A percentile compares a stretch with the other conserved stretches of the same genome.
These are phyloP conservation scores for Eupithecia subumbrata DNA, from an alignment of 2,888 invertebrate genomes.

Conservation along the genomic window DNA sequence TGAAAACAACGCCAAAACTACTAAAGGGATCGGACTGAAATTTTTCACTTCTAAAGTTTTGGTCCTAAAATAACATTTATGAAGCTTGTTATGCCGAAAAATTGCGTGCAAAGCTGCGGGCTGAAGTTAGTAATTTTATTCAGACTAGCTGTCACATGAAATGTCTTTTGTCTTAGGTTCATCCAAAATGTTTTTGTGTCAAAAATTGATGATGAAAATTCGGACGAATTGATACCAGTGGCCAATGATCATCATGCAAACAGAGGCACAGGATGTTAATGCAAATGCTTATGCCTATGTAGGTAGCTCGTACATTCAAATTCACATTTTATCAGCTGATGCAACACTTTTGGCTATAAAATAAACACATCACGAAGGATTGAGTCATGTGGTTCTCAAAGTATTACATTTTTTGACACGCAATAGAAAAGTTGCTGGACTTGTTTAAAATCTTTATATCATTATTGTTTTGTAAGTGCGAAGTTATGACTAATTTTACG, in stretches of 20 bases:
- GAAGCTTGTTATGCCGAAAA: background rate
- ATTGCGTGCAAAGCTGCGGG: background rate
- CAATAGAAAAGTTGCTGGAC: slow-evolving; percentile 20
- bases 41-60: background rate
- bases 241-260: background rate
- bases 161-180: background rate
- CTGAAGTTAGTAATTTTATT: background rate
- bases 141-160: background rate
- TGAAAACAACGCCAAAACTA: background rate
- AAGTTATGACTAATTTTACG: slow-evolving; percentile 5
- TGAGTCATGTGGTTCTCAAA: slow-evolving; percentile 13
- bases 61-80: background rate
- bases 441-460: slow-evolving; percentile 14
- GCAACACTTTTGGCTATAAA: slow-evolving; percentile 36
- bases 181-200: too few species aligned
- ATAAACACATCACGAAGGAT: slow-evolving; percentile 33
- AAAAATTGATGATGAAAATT: too few species aligned
- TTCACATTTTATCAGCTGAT: slow-evolving; percentile 27
- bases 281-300: background rate
- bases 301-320: background rate
- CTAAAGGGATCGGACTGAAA: background rate
- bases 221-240: background rate
- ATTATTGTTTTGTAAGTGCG: slow-evolving; percentile 15
- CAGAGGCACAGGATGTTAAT: background rate
- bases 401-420: slow-evolving; percentile 20